phyloP scores from a whole-genome alignment of 2,797 vertebrate species.

The Eupleurogrammus muticus region DNA sequence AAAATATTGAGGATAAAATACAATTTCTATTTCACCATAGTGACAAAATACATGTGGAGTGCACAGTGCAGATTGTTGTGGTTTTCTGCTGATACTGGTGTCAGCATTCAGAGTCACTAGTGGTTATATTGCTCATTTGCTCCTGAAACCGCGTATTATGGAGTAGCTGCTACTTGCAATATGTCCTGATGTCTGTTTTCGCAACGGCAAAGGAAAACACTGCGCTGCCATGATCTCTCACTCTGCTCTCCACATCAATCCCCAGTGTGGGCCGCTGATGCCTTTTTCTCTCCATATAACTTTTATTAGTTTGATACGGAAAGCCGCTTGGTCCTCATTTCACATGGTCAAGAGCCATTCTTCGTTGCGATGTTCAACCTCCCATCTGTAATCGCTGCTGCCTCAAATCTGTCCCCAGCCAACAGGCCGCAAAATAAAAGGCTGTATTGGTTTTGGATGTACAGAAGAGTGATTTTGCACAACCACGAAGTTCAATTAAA shows the following conservation, averaged over 20 bases:
- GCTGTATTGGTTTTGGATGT: slow-evolving; percentile 69
- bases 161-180: slow-evolving; percentile 66
- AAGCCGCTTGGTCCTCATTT: slow-evolving; percentile 63
- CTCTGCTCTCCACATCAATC: slow-evolving; percentile 69
- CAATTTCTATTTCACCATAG: background rate
- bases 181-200: slow-evolving; percentile 66
- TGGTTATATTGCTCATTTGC: slow-evolving; percentile 64
- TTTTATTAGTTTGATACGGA: slow-evolving; percentile 74
- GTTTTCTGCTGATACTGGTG: slow-evolving; percentile 31
- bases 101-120: slow-evolving; percentile 41
- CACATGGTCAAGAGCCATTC: slow-evolving; percentile 59
- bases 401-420: slow-evolving; percentile 55
- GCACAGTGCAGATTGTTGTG: slow-evolving; percentile 25
- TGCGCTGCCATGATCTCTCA: slow-evolving; percentile 62
- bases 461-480: slow-evolving; percentile 48
- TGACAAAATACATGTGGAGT: slow-evolving; percentile 21
- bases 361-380: slow-evolving; percentile 58
- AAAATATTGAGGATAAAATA: background rate
- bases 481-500: slow-evolving; percentile 48
- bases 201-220: slow-evolving; percentile 70
- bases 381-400: slow-evolving; percentile 45
- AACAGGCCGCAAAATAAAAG: slow-evolving; percentile 36
- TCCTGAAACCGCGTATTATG: slow-evolving; percentile 57
- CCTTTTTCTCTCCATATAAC: slow-evolving; percentile 71
- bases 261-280: slow-evolving; percentile 54